A percentile compares a stretch with the other conserved stretches of the same genome.
These are phyloP conservation scores for Chloropsis cyanopogon DNA, from an alignment of 2,113 vertebrate species.

Conservation along the genomic window DNA sequence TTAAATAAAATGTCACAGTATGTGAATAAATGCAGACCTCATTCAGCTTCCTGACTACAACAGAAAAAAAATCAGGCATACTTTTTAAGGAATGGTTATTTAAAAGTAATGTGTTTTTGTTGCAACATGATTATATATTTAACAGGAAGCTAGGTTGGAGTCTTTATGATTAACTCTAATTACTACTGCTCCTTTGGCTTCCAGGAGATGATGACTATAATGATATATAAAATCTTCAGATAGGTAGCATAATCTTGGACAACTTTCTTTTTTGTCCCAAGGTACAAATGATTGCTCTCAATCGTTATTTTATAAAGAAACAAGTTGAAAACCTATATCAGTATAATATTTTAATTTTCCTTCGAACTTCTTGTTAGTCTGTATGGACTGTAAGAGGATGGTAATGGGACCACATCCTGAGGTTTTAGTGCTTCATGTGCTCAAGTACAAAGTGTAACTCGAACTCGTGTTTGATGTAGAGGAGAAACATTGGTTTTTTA, in stretches of 20 bases:
- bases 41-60: background rate
- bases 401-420: background rate
- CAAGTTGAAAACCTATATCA: background rate
- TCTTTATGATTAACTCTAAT: constrained; percentile 39
- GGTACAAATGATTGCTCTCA: background rate
- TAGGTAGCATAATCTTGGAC: background rate
- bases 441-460: background rate
- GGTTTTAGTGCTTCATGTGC: background rate
- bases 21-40: background rate
- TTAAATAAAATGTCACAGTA: background rate
- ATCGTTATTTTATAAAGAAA: background rate
- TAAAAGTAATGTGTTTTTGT: constrained; percentile 32
- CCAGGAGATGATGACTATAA: constrained; percentile 17
- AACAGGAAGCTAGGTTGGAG: constrained; percentile 29
- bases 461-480: background rate
- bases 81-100: constrained; percentile 40
- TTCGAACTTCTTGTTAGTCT: background rate
- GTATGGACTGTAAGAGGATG: background rate
- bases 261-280: background rate
- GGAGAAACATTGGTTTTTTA: background rate
- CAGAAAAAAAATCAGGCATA: background rate
- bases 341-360: background rate
- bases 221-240: background rate
- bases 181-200: constrained; percentile 13
- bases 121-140: constrained; percentile 40